Percentiles rank a stretch among this genome's conserved stretches.
These are phyloP conservation scores for Fragum sueziense DNA, from an alignment of 2,888 invertebrate genomes.

Conservation along the genomic window DNA sequence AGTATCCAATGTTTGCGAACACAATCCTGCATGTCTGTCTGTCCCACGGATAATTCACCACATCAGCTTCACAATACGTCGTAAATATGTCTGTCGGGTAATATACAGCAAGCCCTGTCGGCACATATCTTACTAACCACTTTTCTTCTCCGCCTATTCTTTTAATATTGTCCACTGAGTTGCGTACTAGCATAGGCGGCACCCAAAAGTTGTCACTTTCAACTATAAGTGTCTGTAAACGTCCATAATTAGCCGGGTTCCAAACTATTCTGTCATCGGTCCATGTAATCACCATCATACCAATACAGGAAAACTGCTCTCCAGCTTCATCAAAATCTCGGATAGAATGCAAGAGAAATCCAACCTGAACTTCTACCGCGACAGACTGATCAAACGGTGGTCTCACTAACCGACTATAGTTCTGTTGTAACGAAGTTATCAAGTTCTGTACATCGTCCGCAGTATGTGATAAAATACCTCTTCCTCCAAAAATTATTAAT, in stretches of 20 bases:
- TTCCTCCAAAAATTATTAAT: background rate
- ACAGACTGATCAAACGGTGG: conserved; percentile 6
- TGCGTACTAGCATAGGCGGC: conserved; percentile 32
- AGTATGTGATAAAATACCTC: background rate
- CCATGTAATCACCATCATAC: conserved; percentile 19
- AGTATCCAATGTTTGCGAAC: conserved; percentile 21
- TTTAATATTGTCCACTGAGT: background rate
- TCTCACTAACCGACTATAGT: conserved; percentile 2
- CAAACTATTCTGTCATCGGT: conserved; percentile 36
- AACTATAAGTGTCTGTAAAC: conserved; percentile 15
- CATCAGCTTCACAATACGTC: conserved; percentile 30
- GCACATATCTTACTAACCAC: conserved; percentile 1
- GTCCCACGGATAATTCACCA: conserved; percentile 40
- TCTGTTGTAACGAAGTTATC: background rate
- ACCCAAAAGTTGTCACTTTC: conserved; percentile 32
- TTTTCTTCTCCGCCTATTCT: background rate
- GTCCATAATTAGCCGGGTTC: conserved; percentile 28
- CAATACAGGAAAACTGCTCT: conserved; percentile 23
- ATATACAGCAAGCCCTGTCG: conserved; percentile 9
- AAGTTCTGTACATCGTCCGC: background rate
- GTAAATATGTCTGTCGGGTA: conserved; percentile 26
- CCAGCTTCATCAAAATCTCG: conserved; percentile 39
- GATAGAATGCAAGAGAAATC: conserved; percentile 20
- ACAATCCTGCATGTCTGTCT: conserved; percentile 33
- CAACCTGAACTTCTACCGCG: background rate